These are phyloP conservation scores for Andrena praecox DNA, from an alignment of 2,888 invertebrate genomes.

Conservation along the genomic window DNA sequence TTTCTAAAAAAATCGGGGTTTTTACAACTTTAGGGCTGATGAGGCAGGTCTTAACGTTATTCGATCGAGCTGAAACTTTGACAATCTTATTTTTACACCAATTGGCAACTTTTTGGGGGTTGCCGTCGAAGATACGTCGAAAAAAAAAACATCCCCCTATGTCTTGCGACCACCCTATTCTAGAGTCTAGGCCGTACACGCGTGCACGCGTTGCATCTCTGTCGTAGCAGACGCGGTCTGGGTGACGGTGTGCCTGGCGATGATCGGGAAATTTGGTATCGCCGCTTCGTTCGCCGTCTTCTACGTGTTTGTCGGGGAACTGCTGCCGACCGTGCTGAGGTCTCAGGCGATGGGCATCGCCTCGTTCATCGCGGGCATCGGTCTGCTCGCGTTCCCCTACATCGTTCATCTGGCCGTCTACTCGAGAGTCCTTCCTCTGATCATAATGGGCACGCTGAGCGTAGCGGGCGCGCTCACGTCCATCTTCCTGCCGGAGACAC, in stretches of 20 bases:
- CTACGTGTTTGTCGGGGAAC: slow-evolving; percentile 89
- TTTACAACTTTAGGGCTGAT: too few relatives aligned
- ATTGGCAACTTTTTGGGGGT: too few relatives aligned
- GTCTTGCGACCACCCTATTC: too few relatives aligned
- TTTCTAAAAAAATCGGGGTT: too few relatives aligned
- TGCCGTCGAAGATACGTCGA: too few relatives aligned
- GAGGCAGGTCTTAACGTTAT: too few relatives aligned
- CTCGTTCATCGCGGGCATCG: slow-evolving; percentile 88
- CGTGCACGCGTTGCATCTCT: slow-evolving; percentile 4
- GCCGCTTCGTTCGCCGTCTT: slow-evolving; percentile 90
- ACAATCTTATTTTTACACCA: too few relatives aligned
- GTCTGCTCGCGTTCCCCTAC: slow-evolving; percentile 88
- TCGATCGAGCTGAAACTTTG: too few relatives aligned
- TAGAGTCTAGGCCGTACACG: too few relatives aligned
- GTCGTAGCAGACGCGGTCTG: slow-evolving; percentile 86
- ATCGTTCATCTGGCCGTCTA: slow-evolving; percentile 88
- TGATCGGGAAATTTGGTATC: slow-evolving; percentile 89
- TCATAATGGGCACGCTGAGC: slow-evolving; percentile 87
- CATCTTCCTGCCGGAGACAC: slow-evolving; percentile 88
- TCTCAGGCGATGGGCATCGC: slow-evolving; percentile 89
- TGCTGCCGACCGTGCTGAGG: slow-evolving; percentile 88
- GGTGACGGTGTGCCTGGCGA: slow-evolving; percentile 88
- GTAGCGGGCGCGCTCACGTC: slow-evolving; percentile 87
- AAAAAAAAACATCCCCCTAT: too few relatives aligned
- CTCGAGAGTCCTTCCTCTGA: slow-evolving; percentile 87